Conservation (phyloP, 2,113 vertebrate species). For the Pleuronectes platessa region DNA sequence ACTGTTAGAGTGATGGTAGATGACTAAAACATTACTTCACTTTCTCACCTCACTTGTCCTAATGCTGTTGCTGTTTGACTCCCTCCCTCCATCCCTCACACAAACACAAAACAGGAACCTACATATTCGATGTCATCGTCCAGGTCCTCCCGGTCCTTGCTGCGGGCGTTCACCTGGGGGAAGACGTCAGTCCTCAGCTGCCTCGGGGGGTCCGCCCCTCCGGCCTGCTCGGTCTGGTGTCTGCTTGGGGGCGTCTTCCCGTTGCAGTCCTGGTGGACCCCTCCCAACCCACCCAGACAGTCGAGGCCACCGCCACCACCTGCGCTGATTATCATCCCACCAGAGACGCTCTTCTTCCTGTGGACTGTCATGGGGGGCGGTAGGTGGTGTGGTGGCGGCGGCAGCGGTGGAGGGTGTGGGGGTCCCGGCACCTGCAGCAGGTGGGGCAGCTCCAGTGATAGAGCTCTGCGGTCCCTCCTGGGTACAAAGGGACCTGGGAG, state of each 20-base stretch:
- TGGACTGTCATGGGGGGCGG: constrained; percentile 42
- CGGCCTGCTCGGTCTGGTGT: constrained; percentile 40
- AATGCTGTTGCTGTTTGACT: too few species aligned
- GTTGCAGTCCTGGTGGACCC: constrained; percentile 90
- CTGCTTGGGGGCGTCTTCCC: constrained; percentile 83
- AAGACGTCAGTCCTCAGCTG: constrained; percentile 89
- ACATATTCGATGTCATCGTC: constrained; percentile 97
- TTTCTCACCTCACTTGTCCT: too few species aligned
- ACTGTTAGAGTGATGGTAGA: neutral
- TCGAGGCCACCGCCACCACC: constrained; percentile 21
- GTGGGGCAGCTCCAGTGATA: constrained; percentile 91
- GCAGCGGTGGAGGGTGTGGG: constrained; percentile 10
- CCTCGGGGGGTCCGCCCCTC: constrained; percentile 51
- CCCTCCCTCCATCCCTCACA: neutral
- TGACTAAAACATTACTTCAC: too few species aligned
- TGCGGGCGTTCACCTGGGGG: constrained; percentile 90
- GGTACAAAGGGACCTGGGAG: constrained; percentile 75
- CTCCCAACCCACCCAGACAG: neutral
- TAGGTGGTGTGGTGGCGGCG: constrained; percentile 33
- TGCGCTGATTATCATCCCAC: constrained; percentile 52
- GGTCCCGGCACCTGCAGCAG: constrained; percentile 83
- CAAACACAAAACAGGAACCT: constrained; percentile 67
- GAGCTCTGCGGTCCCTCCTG: constrained; percentile 86
- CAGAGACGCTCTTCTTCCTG: constrained; percentile 81
- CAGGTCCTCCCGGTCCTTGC: constrained; percentile 87